Evolutionary conservation across 2,797 vertebrate genomes (phyloP), one percentile per base, ranked within the genome.

Genomic region (Brachymystax lenok): DNA sequence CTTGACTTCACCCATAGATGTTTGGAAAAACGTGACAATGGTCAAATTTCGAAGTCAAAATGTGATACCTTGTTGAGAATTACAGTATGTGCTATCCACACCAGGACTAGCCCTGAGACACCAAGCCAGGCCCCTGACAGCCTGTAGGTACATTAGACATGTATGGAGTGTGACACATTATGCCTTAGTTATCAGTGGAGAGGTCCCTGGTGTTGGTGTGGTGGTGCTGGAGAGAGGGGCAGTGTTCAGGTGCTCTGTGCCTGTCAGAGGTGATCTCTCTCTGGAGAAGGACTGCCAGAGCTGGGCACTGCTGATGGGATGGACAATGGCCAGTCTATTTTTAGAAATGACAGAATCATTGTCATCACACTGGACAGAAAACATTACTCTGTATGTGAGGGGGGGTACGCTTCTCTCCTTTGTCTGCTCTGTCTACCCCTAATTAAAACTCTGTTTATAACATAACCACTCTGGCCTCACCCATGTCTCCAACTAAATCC

Each of bases 181-280:
- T 73, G 40, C 12, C 46, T 69, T 52, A 24, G 19, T 17, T 46
- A 64, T 30, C 63, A 30, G 71, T 16, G 6, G 50, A 46, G 6
- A 27, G 70, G 28, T 35, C 73, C 14, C 3, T 56, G 28, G 19
- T 71, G 52, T 7, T 21, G 52, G 59, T 24, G 19, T 33, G 69
- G 46, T 70, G 69, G 40, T n/a, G 69, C 40, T 21, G 40, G 46
- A 51, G 40, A 74, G n/a, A 24, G 51, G 69, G 19, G 30, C 63
- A 54, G 79, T 46, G 10, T 78, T 46, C 52, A 54, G 80, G 56
- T 71, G 66, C 30, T 28, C 63, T 52, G 46, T 61, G 70, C 63
- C 70, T 74, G 74, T 73, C 76, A 73, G 70, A 52, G 56, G 71
- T 51, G 66, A 79, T 74, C 69, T 76, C 71, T 66, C 71, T 73